Percentiles rank a stretch among this genome's conserved stretches.
Conservation (phyloP, 92 coral and sea anemone species). For the Paragorgia papillata region DNA sequence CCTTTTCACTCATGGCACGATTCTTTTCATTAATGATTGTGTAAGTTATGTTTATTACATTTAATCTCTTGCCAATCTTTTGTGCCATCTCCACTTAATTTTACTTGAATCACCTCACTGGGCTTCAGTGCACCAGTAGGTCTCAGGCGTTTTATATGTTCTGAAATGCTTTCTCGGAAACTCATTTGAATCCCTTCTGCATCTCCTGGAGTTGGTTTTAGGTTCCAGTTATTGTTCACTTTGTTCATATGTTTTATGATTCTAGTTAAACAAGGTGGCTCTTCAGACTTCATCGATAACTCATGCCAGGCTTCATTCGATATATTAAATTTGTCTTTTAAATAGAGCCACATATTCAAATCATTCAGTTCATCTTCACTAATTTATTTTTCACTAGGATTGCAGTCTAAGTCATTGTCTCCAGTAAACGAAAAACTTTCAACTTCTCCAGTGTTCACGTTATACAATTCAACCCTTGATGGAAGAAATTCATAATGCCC, state of each 20-base stretch:
- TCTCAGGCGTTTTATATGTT: slow-evolving; percentile 29
- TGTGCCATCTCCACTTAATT: slow-evolving; percentile 17
- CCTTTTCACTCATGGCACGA: slow-evolving; percentile 42
- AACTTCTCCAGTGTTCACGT: not conserved
- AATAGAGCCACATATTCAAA: slow-evolving; percentile 26
- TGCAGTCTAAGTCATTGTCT: not conserved
- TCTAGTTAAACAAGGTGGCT: not conserved
- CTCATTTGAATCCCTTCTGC: slow-evolving; percentile 55
- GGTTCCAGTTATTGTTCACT: slow-evolving; percentile 45
- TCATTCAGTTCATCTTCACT: slow-evolving; percentile 7
- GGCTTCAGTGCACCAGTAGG: not conserved
- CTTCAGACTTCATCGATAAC: slow-evolving; percentile 1
- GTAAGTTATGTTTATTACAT: not conserved
- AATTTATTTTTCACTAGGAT: not conserved
- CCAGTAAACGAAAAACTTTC: slow-evolving; percentile 2
- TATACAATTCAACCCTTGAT: not conserved
- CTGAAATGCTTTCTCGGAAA: slow-evolving; percentile 37
- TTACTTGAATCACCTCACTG: not conserved
- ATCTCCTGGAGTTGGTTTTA: slow-evolving; percentile 58
- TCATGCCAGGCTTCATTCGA: slow-evolving; percentile 39
- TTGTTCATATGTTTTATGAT: slow-evolving; percentile 1
- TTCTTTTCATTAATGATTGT: slow-evolving; percentile 33
- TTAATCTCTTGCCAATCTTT: slow-evolving; percentile 1
- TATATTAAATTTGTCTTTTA: slow-evolving; percentile 28
- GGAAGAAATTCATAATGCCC: slow-evolving; percentile 4